Evolutionary conservation across 1,140 invertebrate species (phyloP).

Genomic region (Marisa cornuarietis): DNA sequence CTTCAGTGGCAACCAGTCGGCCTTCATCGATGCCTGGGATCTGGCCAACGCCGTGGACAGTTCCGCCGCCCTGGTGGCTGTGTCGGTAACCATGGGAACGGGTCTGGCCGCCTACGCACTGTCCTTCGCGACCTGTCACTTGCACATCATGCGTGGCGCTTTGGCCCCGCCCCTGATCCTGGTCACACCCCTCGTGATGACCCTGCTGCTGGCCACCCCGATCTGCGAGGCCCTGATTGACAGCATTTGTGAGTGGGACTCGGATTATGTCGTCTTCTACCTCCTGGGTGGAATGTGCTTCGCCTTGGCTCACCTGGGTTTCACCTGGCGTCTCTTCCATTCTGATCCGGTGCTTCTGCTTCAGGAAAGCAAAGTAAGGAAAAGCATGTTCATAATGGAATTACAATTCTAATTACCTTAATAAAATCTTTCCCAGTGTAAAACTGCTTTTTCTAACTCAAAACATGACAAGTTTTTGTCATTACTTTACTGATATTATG

Average conservation of each 20-base stretch:
- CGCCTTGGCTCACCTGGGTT: constrained; percentile 21
- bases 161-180: constrained; percentile 35
- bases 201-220: constrained; percentile 8
- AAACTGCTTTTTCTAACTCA: no score
- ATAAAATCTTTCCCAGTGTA: no score
- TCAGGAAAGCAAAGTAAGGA: constrained; percentile 30
- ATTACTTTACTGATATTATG: no score
- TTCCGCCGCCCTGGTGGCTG: constrained; percentile 1
- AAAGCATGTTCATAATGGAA: background rate
- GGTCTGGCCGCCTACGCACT: constrained; percentile 30
- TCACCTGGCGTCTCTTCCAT: constrained; percentile 27
- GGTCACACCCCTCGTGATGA: constrained; percentile 26
- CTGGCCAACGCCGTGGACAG: background rate
- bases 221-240: constrained; percentile 16
- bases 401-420: no score
- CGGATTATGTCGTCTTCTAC: background rate
- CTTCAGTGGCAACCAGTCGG: constrained; percentile 10
- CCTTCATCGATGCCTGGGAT: constrained; percentile 24
- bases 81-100: constrained; percentile 19
- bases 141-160: constrained; percentile 33
- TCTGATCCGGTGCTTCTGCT: constrained; percentile 23
- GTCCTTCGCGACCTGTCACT: constrained; percentile 37
- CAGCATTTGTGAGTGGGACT: background rate
- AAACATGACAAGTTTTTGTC: no score
- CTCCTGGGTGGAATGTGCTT: constrained; percentile 1